Evolutionary conservation across 2,888 invertebrate species (phyloP).

Genomic region (Hyposoter dolosus): DNA sequence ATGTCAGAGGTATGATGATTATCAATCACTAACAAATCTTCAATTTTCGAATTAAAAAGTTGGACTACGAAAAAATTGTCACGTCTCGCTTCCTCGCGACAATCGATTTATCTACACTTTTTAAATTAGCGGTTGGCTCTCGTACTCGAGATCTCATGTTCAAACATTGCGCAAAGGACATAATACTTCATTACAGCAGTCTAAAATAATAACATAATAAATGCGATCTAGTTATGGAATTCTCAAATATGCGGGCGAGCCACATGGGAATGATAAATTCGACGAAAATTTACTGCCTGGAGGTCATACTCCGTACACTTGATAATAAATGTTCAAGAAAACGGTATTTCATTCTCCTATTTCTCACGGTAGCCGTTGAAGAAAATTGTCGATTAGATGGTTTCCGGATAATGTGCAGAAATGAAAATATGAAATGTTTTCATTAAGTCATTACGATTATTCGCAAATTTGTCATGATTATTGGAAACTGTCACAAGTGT

Average conservation of each 20-base stretch:
- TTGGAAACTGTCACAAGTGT: not conserved
- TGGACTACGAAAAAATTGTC: too few relatives aligned
- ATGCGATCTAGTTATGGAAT: conserved; percentile 17
- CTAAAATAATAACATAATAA: not conserved
- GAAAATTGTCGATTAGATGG: not conserved
- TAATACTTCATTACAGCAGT: not conserved
- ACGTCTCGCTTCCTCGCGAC: too few relatives aligned
- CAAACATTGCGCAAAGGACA: conserved; percentile 17
- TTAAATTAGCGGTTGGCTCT: conserved; percentile 26
- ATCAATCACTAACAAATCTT: too few relatives aligned
- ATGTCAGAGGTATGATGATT: too few relatives aligned
- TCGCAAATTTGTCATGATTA: too few relatives aligned
- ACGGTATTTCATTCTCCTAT: not conserved
- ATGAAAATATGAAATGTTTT: too few relatives aligned
- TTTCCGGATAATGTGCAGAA: too few relatives aligned
- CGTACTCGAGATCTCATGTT: not conserved
- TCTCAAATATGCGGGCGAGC: conserved; percentile 25
- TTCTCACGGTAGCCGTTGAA: not conserved
- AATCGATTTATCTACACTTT: not conserved
- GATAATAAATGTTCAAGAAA: conserved; percentile 11
- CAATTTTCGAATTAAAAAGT: too few relatives aligned
- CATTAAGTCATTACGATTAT: too few relatives aligned
- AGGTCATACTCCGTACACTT: conserved; percentile 15
- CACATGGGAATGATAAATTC: conserved; percentile 30
- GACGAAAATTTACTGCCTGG: conserved; percentile 37